These are phyloP conservation scores for Hafferia zeledoni DNA, from an alignment of 2,797 vertebrate species.

Conservation along the genomic window DNA sequence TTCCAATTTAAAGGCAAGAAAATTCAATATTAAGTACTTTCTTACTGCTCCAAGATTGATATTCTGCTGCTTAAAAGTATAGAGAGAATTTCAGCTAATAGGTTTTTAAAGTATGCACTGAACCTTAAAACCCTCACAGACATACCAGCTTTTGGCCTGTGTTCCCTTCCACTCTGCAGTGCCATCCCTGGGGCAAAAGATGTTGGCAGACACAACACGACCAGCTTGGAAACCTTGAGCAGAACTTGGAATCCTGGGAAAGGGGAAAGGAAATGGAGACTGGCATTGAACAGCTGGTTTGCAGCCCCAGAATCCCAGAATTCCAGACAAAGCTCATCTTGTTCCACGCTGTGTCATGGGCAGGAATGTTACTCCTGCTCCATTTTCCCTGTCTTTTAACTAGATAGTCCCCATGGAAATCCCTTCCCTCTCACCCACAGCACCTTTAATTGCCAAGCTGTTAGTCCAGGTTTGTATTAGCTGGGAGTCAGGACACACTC, in stretches of 20 bases:
- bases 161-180: not conserved
- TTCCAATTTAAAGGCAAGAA: slow-evolving; percentile 11
- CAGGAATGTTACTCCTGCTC: not conserved
- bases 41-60: not conserved
- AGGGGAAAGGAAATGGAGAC: not conserved
- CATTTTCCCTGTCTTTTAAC: not conserved
- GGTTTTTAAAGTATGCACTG: not conserved
- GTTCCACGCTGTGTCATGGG: not conserved
- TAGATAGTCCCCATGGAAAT: not conserved
- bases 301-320: not conserved
- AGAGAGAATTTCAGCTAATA: not conserved
- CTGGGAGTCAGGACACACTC: not conserved
- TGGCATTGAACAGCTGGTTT: not conserved
- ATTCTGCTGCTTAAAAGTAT: not conserved
- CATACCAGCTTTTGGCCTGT: not conserved
- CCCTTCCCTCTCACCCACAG: not conserved
- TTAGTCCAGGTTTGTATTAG: not conserved
- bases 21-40: slow-evolving; percentile 13
- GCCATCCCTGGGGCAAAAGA: not conserved
- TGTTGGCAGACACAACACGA: not conserved
- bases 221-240: not conserved
- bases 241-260: not conserved
- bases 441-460: not conserved
- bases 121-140: not conserved
- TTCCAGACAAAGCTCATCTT: not conserved